Evolutionary conservation across 1,140 invertebrate species (phyloP).

Genomic region (Drosophila jambulina): DNA sequence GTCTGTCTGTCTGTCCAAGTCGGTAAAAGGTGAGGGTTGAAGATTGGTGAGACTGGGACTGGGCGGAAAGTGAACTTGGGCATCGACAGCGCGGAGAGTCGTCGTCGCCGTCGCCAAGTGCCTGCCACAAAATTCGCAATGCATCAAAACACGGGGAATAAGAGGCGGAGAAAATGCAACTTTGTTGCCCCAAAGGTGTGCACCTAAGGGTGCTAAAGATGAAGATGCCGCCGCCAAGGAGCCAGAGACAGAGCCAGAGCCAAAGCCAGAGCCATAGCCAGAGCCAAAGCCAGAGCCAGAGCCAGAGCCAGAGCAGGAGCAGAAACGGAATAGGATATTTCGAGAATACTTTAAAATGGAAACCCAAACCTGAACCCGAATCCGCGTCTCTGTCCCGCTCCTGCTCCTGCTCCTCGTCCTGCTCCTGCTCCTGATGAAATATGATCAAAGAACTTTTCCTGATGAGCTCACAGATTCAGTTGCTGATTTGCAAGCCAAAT

Average conservation of each 20-base stretch:
- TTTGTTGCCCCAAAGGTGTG: slow-evolving; percentile 46
- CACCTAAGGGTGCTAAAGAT: slow-evolving; percentile 23
- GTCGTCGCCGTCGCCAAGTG: slow-evolving; percentile 27
- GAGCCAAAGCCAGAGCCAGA: background rate
- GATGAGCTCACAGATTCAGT: slow-evolving; percentile 30
- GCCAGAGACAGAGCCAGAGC: background rate
- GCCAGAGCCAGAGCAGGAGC: background rate
- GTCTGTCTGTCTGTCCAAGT: slow-evolving; percentile 4
- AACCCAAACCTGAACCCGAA: background rate
- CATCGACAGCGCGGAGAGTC: slow-evolving; percentile 5
- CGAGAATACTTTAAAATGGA: slow-evolving; percentile 15
- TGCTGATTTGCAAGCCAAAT: slow-evolving; percentile 33
- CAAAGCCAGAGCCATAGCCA: too few relatives aligned
- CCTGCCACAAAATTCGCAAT: slow-evolving; percentile 56
- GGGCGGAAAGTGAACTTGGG: slow-evolving; percentile 9
- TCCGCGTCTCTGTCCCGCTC: background rate
- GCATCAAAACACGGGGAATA: slow-evolving; percentile 29
- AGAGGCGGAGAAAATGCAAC: slow-evolving; percentile 33
- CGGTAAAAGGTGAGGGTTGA: slow-evolving; percentile 1
- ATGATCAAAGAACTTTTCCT: slow-evolving; percentile 34
- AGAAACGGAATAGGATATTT: slow-evolving; percentile 22
- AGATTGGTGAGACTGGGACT: background rate
- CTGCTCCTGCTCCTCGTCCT: background rate
- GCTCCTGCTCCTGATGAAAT: slow-evolving; percentile 13
- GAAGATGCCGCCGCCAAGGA: slow-evolving; percentile 8